A percentile compares a stretch with the other conserved stretches of the same genome.
Conservation (phyloP, 1,140 invertebrate genomes). For the Pseudobourletiella spinata region DNA sequence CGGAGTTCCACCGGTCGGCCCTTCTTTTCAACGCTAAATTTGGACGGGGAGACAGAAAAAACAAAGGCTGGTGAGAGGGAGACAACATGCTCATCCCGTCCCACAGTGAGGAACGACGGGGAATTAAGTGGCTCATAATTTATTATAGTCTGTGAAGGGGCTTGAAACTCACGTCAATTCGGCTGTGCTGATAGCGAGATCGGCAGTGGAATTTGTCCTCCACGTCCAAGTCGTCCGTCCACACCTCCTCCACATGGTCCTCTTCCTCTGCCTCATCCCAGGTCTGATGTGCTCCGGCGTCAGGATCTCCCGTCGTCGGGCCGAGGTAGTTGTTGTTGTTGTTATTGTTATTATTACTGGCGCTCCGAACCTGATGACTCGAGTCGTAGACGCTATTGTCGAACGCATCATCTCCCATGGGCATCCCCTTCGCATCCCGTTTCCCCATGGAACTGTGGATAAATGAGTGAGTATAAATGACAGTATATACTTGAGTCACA, state of each 20-base stretch:
- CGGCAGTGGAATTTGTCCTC: conserved; percentile 36
- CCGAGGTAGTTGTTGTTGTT: not conserved
- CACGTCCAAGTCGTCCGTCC: conserved; percentile 21
- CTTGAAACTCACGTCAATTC: conserved; percentile 34
- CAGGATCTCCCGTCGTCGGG: conserved; percentile 11
- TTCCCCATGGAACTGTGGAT: conserved; percentile 12
- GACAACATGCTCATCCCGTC: no score
- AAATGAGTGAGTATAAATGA: no score
- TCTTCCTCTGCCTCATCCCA: conserved; percentile 14
- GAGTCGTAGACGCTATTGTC: conserved; percentile 17
- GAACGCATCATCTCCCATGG: conserved; percentile 48
- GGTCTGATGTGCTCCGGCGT: conserved; percentile 11
- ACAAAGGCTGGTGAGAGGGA: no score
- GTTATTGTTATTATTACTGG: not conserved
- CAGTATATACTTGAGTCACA: no score
- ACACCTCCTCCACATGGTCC: conserved; percentile 19
- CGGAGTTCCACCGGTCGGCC: no score
- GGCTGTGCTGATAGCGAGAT: conserved; percentile 35
- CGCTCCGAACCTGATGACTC: not conserved
- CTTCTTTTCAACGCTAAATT: no score
- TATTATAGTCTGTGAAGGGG: no score
- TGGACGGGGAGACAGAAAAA: no score
- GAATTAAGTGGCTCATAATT: no score
- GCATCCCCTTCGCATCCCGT: conserved; percentile 23
- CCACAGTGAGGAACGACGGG: no score